Base-by-base conservation (phyloP, 2,797 vertebrate species). In the Novumbra hubbsi region DNA sequence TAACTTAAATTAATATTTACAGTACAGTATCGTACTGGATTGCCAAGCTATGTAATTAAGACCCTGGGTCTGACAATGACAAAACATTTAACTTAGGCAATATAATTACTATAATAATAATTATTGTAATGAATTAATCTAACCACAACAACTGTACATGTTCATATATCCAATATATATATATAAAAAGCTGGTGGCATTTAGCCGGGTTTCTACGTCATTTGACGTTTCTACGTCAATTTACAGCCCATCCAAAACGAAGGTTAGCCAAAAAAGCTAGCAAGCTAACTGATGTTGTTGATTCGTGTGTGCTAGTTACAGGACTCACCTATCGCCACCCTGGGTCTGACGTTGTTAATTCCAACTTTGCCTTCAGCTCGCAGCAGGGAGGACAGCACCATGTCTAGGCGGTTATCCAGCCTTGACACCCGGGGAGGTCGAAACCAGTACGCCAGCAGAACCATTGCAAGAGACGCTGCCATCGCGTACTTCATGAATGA, bases 311-410 rank as follows among this genome's bases (percentile, higher is more conserved):
- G 41, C 11, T 45, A 45, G 28, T 3, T 57, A 12, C 14, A 21
- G 8, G 15, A 14, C 28, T 78, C 75, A 95, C 94, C 95, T 2
- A 95, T 87, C 0, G 95, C 94, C 69, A 95, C 94, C 85, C 80
- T 88, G 9, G 94, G 95, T 87, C 91, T 90, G 27, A 79, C 82
- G 68, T 78, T 17, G 17, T 84, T 85, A 64, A 93, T 66, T 3
- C 90, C 93, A 71, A 91, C 95, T 84, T 95, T 95, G 2, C 83
- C 66, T 48, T 95, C 95, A 5, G 94, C 95, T 38, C 90, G 92
- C 1, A 95, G 92, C 73, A 95, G 80, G 0, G 95, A 95, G 41
- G 94, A 91, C 67, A 96, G 79, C 3, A 96, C 93, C 0, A 82
- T 79, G 83, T 94, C 93, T 75, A 96, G 83, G 11, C 94, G 87